These are phyloP conservation scores for Cremastobaeus sp. DNA, from an alignment of 2,888 invertebrate genomes.

Conservation along the genomic window DNA sequence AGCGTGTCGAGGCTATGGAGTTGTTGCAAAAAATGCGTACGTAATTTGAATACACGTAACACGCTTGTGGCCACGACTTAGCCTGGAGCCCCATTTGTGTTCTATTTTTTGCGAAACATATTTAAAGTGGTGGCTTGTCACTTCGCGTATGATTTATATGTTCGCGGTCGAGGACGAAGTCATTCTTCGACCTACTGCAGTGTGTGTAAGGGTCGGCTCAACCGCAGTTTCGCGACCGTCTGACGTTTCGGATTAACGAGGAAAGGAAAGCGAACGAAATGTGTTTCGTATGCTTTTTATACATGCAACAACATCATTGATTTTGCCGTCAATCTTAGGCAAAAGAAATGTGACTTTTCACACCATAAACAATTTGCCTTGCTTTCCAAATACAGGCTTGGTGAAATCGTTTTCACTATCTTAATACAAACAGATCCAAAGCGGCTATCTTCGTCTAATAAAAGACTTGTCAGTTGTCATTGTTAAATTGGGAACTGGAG, in stretches of 20 bases:
- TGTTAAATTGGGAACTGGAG: too few relatives aligned
- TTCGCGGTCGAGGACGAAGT: slow-evolving; percentile 66
- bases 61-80: slow-evolving; percentile 20
- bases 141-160: slow-evolving; percentile 68
- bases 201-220: slow-evolving; percentile 44
- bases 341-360: slow-evolving; percentile 33
- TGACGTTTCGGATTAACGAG: slow-evolving; percentile 55
- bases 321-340: slow-evolving; percentile 36
- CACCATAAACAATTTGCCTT: slow-evolving; percentile 4
- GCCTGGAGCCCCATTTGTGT: slow-evolving; percentile 39
- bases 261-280: slow-evolving; percentile 52
- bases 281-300: slow-evolving; percentile 49
- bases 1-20: background rate
- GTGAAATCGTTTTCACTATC: too few relatives aligned
- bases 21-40: slow-evolving; percentile 40
- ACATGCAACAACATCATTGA: slow-evolving; percentile 47
- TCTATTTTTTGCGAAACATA: slow-evolving; percentile 67
- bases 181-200: slow-evolving; percentile 61
- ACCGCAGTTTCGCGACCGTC: slow-evolving; percentile 42
- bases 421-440: too few relatives aligned
- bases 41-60: slow-evolving; percentile 37
- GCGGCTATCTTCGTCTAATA: too few relatives aligned
- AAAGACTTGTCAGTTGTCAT: too few relatives aligned
- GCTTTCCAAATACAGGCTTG: slow-evolving; percentile 2
- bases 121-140: slow-evolving; percentile 68